Evolutionary conservation across 2,113 vertebrate species (phyloP).

Genomic region (Castor canadensis): DNA sequence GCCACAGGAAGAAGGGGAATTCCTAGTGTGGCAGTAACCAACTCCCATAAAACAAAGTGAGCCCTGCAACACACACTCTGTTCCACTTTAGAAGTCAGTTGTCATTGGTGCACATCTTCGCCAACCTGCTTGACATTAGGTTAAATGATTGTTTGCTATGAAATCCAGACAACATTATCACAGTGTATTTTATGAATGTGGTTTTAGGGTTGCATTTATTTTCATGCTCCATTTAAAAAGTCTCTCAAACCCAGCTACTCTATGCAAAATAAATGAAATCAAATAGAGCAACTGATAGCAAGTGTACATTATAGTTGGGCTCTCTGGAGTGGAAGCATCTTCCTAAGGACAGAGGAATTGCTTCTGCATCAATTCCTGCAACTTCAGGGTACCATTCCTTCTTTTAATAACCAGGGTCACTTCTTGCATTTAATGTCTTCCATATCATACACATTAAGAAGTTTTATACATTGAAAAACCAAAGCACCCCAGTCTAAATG

Average conservation of each 20-base stretch:
- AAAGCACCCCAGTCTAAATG: neutral
- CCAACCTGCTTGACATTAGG: neutral
- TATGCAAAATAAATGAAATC: constrained; percentile 30
- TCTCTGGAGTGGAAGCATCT: neutral
- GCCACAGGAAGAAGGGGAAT: neutral
- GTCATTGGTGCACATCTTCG: neutral
- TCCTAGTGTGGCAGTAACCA: neutral
- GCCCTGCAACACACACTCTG: neutral
- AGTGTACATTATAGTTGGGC: neutral
- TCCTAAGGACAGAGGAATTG: neutral
- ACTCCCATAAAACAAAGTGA: neutral
- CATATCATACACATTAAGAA: neutral
- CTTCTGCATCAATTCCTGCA: neutral
- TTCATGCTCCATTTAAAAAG: neutral
- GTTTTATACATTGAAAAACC: neutral
- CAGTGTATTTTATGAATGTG: neutral
- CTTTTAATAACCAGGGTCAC: neutral
- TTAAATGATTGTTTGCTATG: neutral
- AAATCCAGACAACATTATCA: neutral
- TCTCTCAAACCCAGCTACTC: neutral
- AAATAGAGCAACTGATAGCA: neutral
- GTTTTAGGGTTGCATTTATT: neutral
- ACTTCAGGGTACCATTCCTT: neutral
- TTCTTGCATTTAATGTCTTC: neutral
- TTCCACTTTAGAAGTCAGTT: neutral